Conservation (phyloP, 2,888 invertebrate genomes). For the Drosophila lacicola region DNA sequence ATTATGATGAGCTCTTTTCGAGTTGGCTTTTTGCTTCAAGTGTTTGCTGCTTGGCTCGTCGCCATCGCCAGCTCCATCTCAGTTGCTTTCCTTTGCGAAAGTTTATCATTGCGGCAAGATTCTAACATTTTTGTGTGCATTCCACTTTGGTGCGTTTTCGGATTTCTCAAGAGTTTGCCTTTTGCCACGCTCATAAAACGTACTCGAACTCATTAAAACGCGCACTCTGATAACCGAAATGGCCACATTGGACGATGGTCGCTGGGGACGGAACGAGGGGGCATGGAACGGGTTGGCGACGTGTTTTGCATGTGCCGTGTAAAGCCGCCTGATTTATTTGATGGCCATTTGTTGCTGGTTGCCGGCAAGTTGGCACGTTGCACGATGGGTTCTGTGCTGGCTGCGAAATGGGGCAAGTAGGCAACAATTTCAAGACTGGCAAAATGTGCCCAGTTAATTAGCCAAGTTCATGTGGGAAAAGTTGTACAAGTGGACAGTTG, state of each 20-base stretch:
- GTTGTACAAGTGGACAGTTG: slow-evolving; percentile 14
- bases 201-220: slow-evolving; percentile 80
- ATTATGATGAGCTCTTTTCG: slow-evolving; percentile 68
- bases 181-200: slow-evolving; percentile 75
- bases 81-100: slow-evolving; percentile 64
- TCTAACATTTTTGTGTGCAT: slow-evolving; percentile 80
- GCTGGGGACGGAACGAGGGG: slow-evolving; percentile 19
- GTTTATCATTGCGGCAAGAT: slow-evolving; percentile 78
- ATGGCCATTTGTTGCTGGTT: slow-evolving; percentile 50
- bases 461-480: slow-evolving; percentile 65
- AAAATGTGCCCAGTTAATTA: slow-evolving; percentile 55
- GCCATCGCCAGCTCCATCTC: background rate
- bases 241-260: slow-evolving; percentile 43
- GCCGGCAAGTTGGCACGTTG: slow-evolving; percentile 44
- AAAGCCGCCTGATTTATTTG: slow-evolving; percentile 68
- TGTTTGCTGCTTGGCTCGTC: slow-evolving; percentile 31
- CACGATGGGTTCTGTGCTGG: slow-evolving; percentile 25
- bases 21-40: slow-evolving; percentile 39
- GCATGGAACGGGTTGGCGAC: slow-evolving; percentile 45
- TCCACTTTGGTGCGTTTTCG: slow-evolving; percentile 78
- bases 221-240: slow-evolving; percentile 79
- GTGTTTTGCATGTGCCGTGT: slow-evolving; percentile 76
- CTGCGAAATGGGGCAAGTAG: slow-evolving; percentile 55
- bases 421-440: slow-evolving; percentile 34
- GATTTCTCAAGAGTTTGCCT: slow-evolving; percentile 66